Evolutionary conservation across 2,113 vertebrate species (phyloP).

Genomic region (Isurus oxyrinchus): DNA sequence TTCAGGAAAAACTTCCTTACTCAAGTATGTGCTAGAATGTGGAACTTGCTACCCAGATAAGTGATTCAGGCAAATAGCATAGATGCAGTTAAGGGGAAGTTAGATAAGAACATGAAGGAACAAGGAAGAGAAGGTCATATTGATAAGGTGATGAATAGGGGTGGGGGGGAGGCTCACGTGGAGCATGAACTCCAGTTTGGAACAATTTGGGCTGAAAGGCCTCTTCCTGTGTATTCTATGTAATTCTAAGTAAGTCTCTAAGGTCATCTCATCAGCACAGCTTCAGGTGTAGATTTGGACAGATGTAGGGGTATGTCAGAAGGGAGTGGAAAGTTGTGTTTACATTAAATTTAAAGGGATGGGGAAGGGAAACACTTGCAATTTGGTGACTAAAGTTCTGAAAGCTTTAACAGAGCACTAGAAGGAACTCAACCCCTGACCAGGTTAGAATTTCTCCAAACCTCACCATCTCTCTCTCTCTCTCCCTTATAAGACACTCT

Average conservation of each 20-base stretch:
- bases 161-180: too few relatives aligned
- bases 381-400: neutral
- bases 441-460: too few relatives aligned
- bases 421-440: too few relatives aligned
- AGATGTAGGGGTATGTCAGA: neutral
- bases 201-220: neutral
- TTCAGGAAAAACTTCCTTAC: too few relatives aligned
- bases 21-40: neutral
- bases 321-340: neutral
- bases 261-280: neutral
- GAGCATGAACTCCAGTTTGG: neutral
- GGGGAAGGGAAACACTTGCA: neutral
- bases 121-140: too few relatives aligned
- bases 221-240: neutral
- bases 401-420: too few relatives aligned
- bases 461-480: too few relatives aligned
- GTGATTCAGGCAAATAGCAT: neutral
- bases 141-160: too few relatives aligned
- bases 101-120: too few relatives aligned
- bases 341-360: neutral
- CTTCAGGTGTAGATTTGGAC: neutral
- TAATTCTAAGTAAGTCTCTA: neutral
- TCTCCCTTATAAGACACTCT: too few relatives aligned
- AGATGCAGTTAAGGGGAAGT: neutral
- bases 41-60: neutral